Evolutionary conservation across 2,888 invertebrate species (phyloP), one percentile per base, ranked within the genome.

Genomic region (Drosophila austrosaltans): DNA sequence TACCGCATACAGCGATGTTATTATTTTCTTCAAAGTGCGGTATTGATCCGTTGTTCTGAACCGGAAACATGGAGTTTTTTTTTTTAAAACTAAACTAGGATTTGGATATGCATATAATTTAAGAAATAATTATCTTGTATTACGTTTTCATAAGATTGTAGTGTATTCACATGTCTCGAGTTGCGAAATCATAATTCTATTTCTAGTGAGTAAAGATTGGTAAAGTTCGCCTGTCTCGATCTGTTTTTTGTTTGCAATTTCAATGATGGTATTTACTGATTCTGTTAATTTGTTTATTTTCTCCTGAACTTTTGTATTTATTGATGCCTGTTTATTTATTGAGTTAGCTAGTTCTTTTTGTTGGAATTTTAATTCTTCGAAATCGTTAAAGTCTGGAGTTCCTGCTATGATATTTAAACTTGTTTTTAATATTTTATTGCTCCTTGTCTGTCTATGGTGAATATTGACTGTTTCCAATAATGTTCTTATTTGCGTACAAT

Each of bases 81-180:
- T 75, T 53, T 63, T 69, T 62, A 66, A 73, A 28, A 63, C 58
- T 71, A 71, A 58, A 10, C 61, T 69, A 58, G 69, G 68, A 30
- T 53, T 67, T 58, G 66, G 66, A 59, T 72, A 73, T 44, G 67
- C 72, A 59, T 74, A 69, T 62, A 77, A 25, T 59, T 62, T 42
- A 74, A 63, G 66, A 71, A 68, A 44, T 71, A 64, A 42, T 60
- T 53, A 57, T 71, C 75, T 28, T 69, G 63, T 66, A 75, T 70
- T 62, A 22, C 10, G 16, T 16, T 69, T 69, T 28, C 69, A 48
- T 65, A 75, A 2, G 71, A 54, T 16, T 70, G 36, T 61, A 66
- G 73, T 40, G 71, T 16, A 16, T 16, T 16, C 16, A 16, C 16
- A 57, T 25, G 10, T 69, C 60, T 75, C 63, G 6, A 75, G 25